Percentiles rank a stretch among this genome's conserved stretches.
These are phyloP conservation scores for Nebria salina DNA, from an alignment of 2,888 invertebrate species.

Conservation along the genomic window DNA sequence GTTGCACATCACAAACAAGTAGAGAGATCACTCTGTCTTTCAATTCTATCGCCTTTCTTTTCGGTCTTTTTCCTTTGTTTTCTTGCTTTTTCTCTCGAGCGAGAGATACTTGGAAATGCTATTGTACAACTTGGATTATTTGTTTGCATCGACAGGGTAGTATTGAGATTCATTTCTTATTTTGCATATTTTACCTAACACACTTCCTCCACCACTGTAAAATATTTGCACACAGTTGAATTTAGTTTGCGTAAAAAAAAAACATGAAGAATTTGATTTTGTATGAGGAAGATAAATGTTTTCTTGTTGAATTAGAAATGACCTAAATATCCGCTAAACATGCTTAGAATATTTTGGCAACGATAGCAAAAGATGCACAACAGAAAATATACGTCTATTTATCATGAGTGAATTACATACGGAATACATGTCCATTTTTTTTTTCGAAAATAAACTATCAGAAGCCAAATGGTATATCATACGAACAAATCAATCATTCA, in stretches of 20 bases:
- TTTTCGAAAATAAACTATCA: neutral
- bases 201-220: neutral
- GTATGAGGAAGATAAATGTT: conserved; percentile 1
- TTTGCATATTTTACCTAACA: neutral
- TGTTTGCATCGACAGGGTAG: conserved; percentile 32
- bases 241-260: neutral
- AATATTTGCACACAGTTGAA: neutral
- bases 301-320: neutral
- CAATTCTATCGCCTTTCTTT: conserved; percentile 31
- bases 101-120: conserved; percentile 31
- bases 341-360: neutral
- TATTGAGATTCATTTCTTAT: conserved; percentile 14
- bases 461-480: neutral
- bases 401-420: neutral
- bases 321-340: neutral
- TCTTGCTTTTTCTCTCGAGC: conserved; percentile 17
- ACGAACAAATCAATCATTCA: neutral
- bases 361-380: neutral
- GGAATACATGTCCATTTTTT: neutral
- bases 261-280: neutral
- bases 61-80: conserved; percentile 16
- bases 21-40: conserved; percentile 31
- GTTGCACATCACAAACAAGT: conserved; percentile 30
- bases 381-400: neutral
- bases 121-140: conserved; percentile 28